phyloP scores from a whole-genome alignment of 2,888 invertebrate species.

The Timandra comae region DNA sequence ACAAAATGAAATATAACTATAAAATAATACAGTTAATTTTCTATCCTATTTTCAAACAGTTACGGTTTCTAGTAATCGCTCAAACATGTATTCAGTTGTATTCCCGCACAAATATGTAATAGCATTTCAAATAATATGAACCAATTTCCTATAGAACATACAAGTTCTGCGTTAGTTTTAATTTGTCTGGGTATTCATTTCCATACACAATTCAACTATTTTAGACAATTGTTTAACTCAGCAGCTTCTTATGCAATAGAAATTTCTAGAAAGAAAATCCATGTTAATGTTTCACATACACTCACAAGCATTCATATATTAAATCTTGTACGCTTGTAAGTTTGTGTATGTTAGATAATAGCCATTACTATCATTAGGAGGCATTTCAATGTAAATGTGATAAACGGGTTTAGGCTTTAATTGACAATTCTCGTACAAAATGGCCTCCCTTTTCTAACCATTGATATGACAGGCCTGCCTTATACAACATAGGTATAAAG shows the following conservation, averaged over 20 bases:
- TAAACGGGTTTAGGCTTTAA: slow-evolving; percentile 68
- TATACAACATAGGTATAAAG: slow-evolving; percentile 15
- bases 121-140: slow-evolving; percentile 17
- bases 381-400: slow-evolving; percentile 55
- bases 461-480: slow-evolving; percentile 23
- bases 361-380: slow-evolving; percentile 32
- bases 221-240: no score
- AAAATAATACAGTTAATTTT: no score
- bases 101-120: slow-evolving; percentile 9
- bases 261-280: no score
- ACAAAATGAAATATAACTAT: no score
- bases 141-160: slow-evolving; percentile 3
- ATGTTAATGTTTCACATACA: no score
- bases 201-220: no score
- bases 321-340: slow-evolving; percentile 13
- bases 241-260: no score
- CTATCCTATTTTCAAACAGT: no score
- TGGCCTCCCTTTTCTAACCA: slow-evolving; percentile 17
- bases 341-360: slow-evolving; percentile 11
- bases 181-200: no score
- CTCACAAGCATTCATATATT: no score
- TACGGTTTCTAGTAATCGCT: no score
- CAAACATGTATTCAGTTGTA: no score
- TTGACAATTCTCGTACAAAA: slow-evolving; percentile 36
- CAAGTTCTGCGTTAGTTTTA: slow-evolving; percentile 7